Conservation (phyloP, 2,888 invertebrate species). For the Temnothorax ravouxi region DNA sequence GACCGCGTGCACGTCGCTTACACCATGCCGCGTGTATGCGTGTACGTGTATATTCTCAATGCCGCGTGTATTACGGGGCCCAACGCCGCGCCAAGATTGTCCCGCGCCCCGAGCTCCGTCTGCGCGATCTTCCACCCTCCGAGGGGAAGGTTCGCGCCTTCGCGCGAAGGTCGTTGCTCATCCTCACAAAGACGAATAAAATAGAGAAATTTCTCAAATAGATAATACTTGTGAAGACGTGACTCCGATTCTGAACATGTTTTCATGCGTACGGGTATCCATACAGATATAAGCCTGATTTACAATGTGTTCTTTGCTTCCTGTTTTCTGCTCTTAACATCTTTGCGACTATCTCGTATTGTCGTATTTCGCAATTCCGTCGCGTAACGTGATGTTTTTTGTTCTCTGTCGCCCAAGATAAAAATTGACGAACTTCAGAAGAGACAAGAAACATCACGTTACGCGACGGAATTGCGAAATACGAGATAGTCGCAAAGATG, state of each 20-base stretch:
- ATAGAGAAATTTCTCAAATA: neutral
- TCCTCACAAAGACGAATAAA: neutral
- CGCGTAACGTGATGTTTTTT: too few relatives aligned
- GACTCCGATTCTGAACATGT: neutral
- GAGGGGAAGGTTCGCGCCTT: neutral
- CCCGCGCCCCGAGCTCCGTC: slow-evolving; percentile 67
- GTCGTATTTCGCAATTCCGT: too few relatives aligned
- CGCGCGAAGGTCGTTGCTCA: neutral
- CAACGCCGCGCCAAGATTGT: slow-evolving; percentile 67
- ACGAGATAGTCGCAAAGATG: too few relatives aligned
- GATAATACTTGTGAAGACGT: neutral
- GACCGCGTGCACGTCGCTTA: slow-evolving; percentile 66
- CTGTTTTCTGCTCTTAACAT: too few relatives aligned
- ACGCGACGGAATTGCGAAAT: too few relatives aligned
- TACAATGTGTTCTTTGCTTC: too few relatives aligned
- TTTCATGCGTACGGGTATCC: neutral
- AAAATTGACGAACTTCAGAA: too few relatives aligned
- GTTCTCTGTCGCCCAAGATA: too few relatives aligned
- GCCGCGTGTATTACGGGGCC: slow-evolving; percentile 53
- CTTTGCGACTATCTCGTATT: too few relatives aligned
- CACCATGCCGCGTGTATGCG: slow-evolving; percentile 33
- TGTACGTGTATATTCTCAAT: slow-evolving; percentile 64
- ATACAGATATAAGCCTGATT: too few relatives aligned
- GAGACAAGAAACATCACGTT: too few relatives aligned
- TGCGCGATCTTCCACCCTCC: neutral